Conservation (phyloP, 1,140 invertebrate genomes). For the Polypedilum vanderplanki region DNA sequence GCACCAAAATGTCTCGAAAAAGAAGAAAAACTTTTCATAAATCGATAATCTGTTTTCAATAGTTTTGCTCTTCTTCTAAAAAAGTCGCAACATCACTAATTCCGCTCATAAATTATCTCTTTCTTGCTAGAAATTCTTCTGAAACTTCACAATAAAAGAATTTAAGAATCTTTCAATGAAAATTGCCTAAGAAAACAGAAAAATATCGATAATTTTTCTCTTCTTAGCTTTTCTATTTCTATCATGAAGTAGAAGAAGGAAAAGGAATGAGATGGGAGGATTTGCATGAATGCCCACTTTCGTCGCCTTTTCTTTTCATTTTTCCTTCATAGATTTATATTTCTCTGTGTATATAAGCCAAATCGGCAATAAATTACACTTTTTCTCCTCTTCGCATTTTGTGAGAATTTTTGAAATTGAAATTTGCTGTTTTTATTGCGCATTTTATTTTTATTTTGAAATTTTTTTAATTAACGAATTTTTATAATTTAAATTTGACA, state of each 20-base stretch:
- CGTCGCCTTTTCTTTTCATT: constrained; percentile 4
- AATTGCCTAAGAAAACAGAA: background rate
- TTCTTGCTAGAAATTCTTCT: background rate
- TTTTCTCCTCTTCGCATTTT: background rate
- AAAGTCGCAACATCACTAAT: constrained; percentile 6
- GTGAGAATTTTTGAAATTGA: background rate
- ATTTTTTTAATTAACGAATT: too few species aligned
- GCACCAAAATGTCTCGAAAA: too few species aligned
- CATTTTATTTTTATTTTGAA: too few species aligned
- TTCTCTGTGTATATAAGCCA: background rate
- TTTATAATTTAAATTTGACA: too few species aligned
- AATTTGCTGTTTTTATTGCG: too few species aligned
- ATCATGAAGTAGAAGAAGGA: background rate
- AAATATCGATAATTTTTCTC: background rate
- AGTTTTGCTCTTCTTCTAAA: background rate
- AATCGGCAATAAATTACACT: constrained; percentile 13
- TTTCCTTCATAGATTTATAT: background rate
- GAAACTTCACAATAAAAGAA: background rate
- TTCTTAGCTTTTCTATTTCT: background rate
- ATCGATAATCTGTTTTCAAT: too few species aligned
- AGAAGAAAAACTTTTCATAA: too few species aligned
- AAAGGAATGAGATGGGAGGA: background rate
- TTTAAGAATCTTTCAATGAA: background rate
- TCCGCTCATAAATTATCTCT: background rate
- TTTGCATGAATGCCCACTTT: constrained; percentile 17